A percentile compares a stretch with the other conserved stretches of the same genome.
These are phyloP conservation scores for Brachymystax lenok DNA, from an alignment of 2,797 vertebrate genomes.

Conservation along the genomic window DNA sequence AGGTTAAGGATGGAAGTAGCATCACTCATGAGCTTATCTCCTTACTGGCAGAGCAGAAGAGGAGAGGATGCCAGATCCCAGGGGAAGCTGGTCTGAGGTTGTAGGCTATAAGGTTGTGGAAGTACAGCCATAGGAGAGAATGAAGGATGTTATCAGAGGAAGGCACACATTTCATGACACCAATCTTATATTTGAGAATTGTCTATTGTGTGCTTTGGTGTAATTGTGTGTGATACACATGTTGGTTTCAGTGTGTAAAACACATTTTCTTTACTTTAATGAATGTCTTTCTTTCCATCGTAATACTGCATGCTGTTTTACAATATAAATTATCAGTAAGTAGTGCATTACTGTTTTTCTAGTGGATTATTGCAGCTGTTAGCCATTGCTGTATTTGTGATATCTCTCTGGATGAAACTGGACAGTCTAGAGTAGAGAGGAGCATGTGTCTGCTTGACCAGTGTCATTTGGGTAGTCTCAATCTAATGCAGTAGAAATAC, in stretches of 20 bases:
- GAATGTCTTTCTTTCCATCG: not conserved
- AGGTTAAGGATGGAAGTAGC: constrained; percentile 64
- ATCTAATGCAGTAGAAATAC: not conserved
- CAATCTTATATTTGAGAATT: not conserved
- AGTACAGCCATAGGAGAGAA: not conserved
- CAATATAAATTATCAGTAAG: not conserved
- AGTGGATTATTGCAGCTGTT: not conserved
- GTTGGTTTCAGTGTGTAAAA: not conserved
- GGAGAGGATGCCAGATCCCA: constrained; percentile 47
- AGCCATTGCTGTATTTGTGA: not conserved
- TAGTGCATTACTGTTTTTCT: not conserved
- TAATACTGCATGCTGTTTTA: not conserved
- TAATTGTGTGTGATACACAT: not conserved
- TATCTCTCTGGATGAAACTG: not conserved
- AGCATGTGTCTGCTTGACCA: not conserved
- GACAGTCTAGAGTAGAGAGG: not conserved
- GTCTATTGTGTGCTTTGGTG: not conserved
- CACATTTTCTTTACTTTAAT: no score
- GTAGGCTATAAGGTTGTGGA: not conserved
- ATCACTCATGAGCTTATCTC: constrained; percentile 52
- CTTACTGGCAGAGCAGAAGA: constrained; percentile 3
- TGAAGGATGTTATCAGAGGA: not conserved
- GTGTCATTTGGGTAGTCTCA: not conserved
- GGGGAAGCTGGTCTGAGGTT: not conserved
- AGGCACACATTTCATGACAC: not conserved